Conservation (phyloP, 2,888 invertebrate genomes). For the Antheraea yamamai region DNA sequence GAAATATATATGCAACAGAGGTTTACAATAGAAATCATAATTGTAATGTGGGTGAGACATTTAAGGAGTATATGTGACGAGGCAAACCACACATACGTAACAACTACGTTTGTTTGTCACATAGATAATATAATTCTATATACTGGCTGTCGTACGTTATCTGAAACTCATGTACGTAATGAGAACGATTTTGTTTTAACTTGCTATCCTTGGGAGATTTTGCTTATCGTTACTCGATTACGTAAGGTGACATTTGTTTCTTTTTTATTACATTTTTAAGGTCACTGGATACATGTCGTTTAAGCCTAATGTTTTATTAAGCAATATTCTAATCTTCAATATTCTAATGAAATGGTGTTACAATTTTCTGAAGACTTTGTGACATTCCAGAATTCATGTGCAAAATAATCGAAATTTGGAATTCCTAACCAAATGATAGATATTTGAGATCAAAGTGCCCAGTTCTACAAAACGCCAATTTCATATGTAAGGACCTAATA, state of each 20-base stretch:
- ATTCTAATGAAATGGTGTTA: not conserved
- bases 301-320: too few species aligned
- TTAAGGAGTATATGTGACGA: constrained; percentile 3
- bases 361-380: not conserved
- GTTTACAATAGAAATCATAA: not conserved
- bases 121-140: constrained; percentile 1
- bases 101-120: constrained; percentile 6
- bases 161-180: not conserved
- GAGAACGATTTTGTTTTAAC: not conserved
- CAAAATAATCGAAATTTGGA: too few species aligned
- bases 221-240: not conserved
- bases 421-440: too few species aligned
- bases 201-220: not conserved
- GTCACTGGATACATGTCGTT: not conserved
- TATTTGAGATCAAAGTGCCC: too few species aligned
- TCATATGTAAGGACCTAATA: too few species aligned
- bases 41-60: not conserved
- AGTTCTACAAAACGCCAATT: too few species aligned
- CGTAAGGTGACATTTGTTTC: not conserved
- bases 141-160: constrained; percentile 1
- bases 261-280: too few species aligned
- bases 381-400: not conserved
- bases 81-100: constrained; percentile 9
- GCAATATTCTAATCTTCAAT: not conserved
- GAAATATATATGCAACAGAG: not conserved